Conservation (phyloP, 2,888 invertebrate genomes). For the Drosophila aldrichi region DNA sequence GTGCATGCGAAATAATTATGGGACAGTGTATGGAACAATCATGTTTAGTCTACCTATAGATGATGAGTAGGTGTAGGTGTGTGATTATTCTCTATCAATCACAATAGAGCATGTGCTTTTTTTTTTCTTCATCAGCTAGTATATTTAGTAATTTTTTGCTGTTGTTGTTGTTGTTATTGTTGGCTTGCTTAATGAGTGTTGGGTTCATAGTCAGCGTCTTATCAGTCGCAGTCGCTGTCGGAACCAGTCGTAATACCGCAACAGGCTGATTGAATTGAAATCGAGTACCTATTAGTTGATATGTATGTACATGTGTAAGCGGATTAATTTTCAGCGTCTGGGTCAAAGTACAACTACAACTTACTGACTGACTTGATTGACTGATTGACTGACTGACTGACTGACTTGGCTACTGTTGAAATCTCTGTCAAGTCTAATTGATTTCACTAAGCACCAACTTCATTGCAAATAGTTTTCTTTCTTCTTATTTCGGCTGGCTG, state of each 20-base stretch:
- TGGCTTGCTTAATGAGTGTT: conserved; percentile 59
- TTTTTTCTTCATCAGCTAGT: conserved; percentile 21
- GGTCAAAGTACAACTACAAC: conserved; percentile 61
- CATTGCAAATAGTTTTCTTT: conserved; percentile 1
- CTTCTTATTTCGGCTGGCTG: conserved; percentile 9
- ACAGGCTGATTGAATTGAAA: conserved; percentile 50
- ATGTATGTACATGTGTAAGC: conserved; percentile 4
- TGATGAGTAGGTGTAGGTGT: conserved; percentile 65
- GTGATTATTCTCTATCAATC: conserved; percentile 62
- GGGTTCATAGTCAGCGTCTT: conserved; percentile 75
- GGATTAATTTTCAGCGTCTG: conserved; percentile 9
- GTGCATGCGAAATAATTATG: conserved; percentile 13
- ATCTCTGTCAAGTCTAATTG: background rate
- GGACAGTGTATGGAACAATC: conserved; percentile 5
- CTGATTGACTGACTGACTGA: background rate
- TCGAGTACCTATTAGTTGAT: conserved; percentile 57
- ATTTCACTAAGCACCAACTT: conserved; percentile 8
- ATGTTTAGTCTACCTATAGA: conserved; percentile 18
- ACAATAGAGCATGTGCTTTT: conserved; percentile 53
- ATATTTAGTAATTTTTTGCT: conserved; percentile 10
- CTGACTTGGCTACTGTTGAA: background rate
- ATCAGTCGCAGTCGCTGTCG: conserved; percentile 52
- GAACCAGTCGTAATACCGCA: conserved; percentile 48
- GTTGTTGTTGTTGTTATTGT: conserved; percentile 16
- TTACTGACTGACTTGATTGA: background rate